Conservation (phyloP, 37 sponge, comb jelly and placozoan genomes). For the Theonella swinhoei region DNA sequence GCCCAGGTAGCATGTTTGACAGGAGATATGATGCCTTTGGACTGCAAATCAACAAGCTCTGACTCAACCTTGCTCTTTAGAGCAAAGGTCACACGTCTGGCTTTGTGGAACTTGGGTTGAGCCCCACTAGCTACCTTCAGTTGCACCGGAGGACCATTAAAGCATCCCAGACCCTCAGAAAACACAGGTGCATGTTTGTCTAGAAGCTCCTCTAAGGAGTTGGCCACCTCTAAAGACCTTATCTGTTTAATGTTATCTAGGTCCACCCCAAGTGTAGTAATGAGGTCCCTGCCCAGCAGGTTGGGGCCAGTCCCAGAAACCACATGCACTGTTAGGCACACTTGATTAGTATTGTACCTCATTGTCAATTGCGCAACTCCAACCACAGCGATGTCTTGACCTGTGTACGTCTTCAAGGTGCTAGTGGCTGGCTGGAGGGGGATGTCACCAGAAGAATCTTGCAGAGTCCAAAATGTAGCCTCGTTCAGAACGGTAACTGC, state of each 20-base stretch:
- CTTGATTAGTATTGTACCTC: background rate
- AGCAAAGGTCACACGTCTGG: slow-evolving; percentile 29
- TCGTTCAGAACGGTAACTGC: slow-evolving; percentile 20
- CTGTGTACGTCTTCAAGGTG: slow-evolving; percentile 37
- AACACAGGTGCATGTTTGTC: slow-evolving; percentile 13
- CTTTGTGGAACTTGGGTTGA: slow-evolving; percentile 15
- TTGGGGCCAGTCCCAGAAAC: slow-evolving; percentile 46
- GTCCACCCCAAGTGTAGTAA: background rate
- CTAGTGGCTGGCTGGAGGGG: background rate
- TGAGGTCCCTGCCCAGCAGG: slow-evolving; percentile 58
- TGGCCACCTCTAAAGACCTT: background rate
- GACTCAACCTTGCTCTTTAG: background rate
- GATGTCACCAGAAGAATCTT: background rate
- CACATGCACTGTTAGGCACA: slow-evolving; percentile 6
- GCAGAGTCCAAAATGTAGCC: background rate
- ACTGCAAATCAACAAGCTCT: slow-evolving; percentile 4
- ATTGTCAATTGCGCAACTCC: slow-evolving; percentile 25
- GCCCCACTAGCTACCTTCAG: slow-evolving; percentile 1
- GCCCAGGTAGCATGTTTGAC: slow-evolving; percentile 47
- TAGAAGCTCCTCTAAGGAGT: background rate
- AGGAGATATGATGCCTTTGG: slow-evolving; percentile 37
- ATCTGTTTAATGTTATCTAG: background rate
- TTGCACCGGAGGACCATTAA: slow-evolving; percentile 14
- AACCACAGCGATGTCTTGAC: slow-evolving; percentile 22
- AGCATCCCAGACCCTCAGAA: slow-evolving; percentile 14